These are phyloP conservation scores for Prosopocoilus inquinatus DNA, from an alignment of 2,888 invertebrate species.

Conservation along the genomic window DNA sequence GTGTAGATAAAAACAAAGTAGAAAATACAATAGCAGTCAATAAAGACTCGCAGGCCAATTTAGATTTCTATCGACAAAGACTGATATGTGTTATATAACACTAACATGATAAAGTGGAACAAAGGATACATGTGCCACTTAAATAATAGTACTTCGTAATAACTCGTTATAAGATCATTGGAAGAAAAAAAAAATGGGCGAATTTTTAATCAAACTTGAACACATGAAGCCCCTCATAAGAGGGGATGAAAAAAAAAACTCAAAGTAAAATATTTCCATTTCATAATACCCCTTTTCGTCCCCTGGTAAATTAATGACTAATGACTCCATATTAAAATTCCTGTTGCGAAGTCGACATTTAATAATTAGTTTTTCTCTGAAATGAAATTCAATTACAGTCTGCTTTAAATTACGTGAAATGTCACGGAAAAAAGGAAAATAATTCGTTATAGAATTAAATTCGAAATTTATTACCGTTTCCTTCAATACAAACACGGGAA, in stretches of 20 bases:
- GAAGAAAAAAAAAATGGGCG: neutral
- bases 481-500: neutral
- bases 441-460: conserved; percentile 6
- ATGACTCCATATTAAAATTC: conserved; percentile 43
- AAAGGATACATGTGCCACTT: too few species aligned
- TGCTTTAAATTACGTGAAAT: conserved; percentile 10
- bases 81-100: too few species aligned
- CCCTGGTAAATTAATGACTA: conserved; percentile 39
- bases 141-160: too few species aligned
- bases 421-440: conserved; percentile 4
- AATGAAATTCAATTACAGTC: conserved; percentile 38
- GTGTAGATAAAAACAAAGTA: too few species aligned
- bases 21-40: too few species aligned
- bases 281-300: conserved; percentile 17
- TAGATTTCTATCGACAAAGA: too few species aligned
- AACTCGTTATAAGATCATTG: too few species aligned
- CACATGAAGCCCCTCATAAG: neutral
- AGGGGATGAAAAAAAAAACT: neutral
- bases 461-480: conserved; percentile 7
- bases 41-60: too few species aligned
- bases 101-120: too few species aligned
- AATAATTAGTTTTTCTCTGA: conserved; percentile 41
- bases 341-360: conserved; percentile 39
- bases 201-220: neutral
- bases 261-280: neutral